phyloP scores from a whole-genome alignment of 2,797 vertebrate genomes.

The Myotis findleyi region DNA sequence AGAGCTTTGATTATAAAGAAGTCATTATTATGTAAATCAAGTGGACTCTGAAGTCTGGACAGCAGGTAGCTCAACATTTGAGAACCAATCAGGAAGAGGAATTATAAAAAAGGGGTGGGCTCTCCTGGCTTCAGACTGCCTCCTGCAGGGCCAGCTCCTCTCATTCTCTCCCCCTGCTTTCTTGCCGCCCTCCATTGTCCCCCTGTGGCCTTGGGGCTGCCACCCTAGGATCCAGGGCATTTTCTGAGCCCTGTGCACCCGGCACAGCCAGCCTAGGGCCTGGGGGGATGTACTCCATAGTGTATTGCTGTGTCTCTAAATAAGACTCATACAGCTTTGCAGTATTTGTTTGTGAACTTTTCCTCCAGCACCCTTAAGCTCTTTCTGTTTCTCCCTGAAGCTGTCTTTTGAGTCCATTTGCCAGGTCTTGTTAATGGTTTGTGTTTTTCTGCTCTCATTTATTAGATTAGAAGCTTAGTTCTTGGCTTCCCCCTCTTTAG shows the following conservation, averaged over 20 bases:
- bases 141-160: background rate
- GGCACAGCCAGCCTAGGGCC: background rate
- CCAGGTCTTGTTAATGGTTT: conserved; percentile 23
- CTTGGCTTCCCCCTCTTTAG: background rate
- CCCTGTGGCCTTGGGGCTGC: background rate
- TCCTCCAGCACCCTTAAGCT: background rate
- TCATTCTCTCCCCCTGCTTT: background rate
- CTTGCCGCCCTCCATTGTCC: background rate
- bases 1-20: background rate
- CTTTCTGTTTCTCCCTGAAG: background rate
- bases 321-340: background rate
- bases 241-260: background rate
- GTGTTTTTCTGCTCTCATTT: conserved; percentile 44
- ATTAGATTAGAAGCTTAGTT: conserved; percentile 31
- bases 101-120: background rate
- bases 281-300: background rate
- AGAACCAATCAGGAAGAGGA: background rate
- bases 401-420: conserved; percentile 35
- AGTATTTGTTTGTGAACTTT: conserved; percentile 1
- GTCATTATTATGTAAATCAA: background rate
- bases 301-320: background rate
- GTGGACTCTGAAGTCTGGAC: background rate
- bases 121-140: background rate
- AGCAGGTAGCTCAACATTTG: background rate
- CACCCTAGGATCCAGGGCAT: background rate